Evolutionary conservation across 2,113 vertebrate species (phyloP).

Genomic region (Buteo buteo): DNA sequence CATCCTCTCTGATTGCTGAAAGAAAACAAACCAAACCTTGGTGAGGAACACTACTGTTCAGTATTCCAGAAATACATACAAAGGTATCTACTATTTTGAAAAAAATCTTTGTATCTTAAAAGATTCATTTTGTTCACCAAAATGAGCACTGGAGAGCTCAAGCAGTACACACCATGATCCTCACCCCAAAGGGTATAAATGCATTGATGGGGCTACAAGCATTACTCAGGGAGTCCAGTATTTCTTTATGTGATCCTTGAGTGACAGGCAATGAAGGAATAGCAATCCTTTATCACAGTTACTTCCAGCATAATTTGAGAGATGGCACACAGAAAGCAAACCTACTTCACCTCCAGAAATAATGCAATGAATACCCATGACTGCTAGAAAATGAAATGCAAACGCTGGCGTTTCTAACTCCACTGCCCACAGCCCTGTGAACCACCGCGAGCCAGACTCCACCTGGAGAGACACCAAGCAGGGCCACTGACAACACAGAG

Average conservation of each 20-base stretch:
- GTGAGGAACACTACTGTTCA: neutral
- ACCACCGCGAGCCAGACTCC: neutral
- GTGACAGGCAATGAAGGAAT: neutral
- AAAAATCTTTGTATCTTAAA: neutral
- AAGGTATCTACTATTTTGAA: neutral
- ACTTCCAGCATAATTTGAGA: neutral
- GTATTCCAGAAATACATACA: neutral
- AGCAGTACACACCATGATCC: neutral
- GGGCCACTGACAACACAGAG: neutral
- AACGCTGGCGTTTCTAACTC: accelerated
- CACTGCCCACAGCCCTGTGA: accelerated
- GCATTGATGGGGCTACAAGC: accelerated
- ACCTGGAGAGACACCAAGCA: neutral
- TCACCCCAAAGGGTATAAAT: neutral
- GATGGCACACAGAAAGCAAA: neutral
- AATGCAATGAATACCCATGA: neutral
- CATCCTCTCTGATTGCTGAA: conserved; percentile 97
- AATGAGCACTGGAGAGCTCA: neutral
- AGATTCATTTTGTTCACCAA: neutral
- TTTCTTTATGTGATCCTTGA: accelerated
- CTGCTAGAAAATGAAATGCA: neutral
- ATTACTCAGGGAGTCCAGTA: neutral
- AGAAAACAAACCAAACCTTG: conserved; percentile 3
- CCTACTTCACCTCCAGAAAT: neutral
- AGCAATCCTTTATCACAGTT: neutral